Evolutionary conservation across 2,888 invertebrate species (phyloP).

Genomic region (Zhuqinia jingwanae): DNA sequence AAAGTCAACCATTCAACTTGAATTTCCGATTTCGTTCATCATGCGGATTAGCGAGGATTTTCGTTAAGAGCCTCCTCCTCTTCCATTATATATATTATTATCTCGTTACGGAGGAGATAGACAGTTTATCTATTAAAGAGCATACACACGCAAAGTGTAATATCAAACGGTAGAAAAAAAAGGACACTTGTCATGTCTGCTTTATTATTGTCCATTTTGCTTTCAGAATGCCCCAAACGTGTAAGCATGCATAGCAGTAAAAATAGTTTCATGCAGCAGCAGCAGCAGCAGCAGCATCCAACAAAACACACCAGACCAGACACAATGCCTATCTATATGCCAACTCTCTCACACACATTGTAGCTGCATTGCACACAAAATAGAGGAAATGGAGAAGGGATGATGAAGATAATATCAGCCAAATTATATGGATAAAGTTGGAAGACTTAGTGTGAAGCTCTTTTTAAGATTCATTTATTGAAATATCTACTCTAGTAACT

Average conservation of each 20-base stretch:
- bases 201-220: not conserved
- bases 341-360: too few species aligned
- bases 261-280: not conserved
- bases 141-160: constrained; percentile 1
- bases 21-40: constrained; percentile 73
- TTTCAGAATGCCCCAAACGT: constrained; percentile 40
- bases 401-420: constrained; percentile 55
- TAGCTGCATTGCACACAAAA: too few species aligned
- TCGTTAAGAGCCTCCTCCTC: constrained; percentile 44
- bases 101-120: not conserved
- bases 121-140: constrained; percentile 26
- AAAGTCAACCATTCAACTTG: constrained; percentile 65
- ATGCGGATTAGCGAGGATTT: constrained; percentile 71
- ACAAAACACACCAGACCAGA: too few species aligned
- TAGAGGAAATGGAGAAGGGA: constrained; percentile 27
- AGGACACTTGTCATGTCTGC: constrained; percentile 1
- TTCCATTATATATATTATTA: not conserved
- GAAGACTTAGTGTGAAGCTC: constrained; percentile 63
- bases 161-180: constrained; percentile 29
- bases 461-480: constrained; percentile 61
- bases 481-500: constrained; percentile 42
- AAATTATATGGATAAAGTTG: constrained; percentile 68
- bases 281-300: too few species aligned
- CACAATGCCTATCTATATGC: too few species aligned
- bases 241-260: too few species aligned